Conservation (phyloP, 2,113 vertebrate species). For the Gambusia holbrooki region DNA sequence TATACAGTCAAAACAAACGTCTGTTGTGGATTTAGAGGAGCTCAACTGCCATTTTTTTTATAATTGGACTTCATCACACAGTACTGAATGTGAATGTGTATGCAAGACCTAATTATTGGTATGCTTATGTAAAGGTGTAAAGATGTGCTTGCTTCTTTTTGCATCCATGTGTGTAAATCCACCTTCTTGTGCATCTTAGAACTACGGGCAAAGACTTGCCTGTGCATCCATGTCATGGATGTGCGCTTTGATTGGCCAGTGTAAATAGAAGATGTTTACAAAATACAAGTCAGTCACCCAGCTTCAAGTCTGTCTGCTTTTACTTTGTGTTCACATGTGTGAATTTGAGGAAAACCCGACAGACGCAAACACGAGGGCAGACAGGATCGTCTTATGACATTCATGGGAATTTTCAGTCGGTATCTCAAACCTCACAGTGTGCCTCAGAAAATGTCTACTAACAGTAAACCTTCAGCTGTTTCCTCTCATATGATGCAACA, state of each 20-base stretch:
- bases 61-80: conserved; percentile 46
- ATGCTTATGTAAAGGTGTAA: conserved; percentile 8
- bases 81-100: conserved; percentile 7
- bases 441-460: not conserved
- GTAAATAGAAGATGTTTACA: conserved; percentile 61
- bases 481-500: conserved; percentile 26
- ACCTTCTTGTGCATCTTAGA: conserved; percentile 1
- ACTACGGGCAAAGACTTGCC: conserved; percentile 54
- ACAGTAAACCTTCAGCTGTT: not conserved
- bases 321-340: not conserved
- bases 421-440: conserved; percentile 26
- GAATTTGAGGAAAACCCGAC: conserved; percentile 42
- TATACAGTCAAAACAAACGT: not conserved
- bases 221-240: conserved; percentile 15
- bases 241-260: conserved; percentile 42
- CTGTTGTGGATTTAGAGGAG: conserved; percentile 39
- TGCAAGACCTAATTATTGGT: not conserved
- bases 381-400: conserved; percentile 53
- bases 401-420: conserved; percentile 35
- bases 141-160: not conserved
- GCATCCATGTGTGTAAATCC: conserved; percentile 4
- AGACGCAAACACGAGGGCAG: conserved; percentile 41
- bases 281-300: conserved; percentile 55
- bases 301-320: conserved; percentile 37
- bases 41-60: conserved; percentile 30